Base-by-base conservation (phyloP, 2,888 invertebrate species). In the Hoplodrina ambigua region DNA sequence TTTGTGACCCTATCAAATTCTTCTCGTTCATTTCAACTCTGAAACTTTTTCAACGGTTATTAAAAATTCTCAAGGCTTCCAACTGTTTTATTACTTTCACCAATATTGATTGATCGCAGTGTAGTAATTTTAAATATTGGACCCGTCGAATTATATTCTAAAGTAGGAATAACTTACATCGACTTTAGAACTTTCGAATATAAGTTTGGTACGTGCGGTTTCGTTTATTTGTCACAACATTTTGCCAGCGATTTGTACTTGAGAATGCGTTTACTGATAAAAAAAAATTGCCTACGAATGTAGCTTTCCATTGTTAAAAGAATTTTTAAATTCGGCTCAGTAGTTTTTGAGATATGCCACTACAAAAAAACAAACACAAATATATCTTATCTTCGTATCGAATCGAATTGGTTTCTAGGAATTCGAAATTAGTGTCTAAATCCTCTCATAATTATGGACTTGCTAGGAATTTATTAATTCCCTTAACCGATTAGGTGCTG, bases 11-110 rank as follows among this genome's bases (percentile, higher is more conserved):
- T 17, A 62, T 55, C 33, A 57, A 78, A 57, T 64, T 57, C 52
- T 46, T 63, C 46, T n/a, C 68, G 20, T 10, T 19, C 44, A 70
- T 69, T 75, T 68, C 11, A 50, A 68, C 56, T 72, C 69, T 41
- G 30, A 57, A 66, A 83, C 62, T 80, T 80, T 49, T 56, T 25
- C 19, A 1, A 7, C 15, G 49, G 67, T 69, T 62, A 78, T 74
- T 57, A 46, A 83, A 79, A 75, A 72, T 57, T 60, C 55, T n/a
- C 33, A 52, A 53, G 54, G 44, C 33, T 59, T 37, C 25, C 17
- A 71, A 57, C 59, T 56, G 59, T 71, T 81, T 72, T 70, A 80
- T 70, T 59, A 63, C 69, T 73, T 78, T 71, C n/a, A 66, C 30
- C 41, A 11, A 10, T 69, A 44, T 67, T 66, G 58, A 72, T 72